Conservation (phyloP, 2,888 invertebrate genomes). For the Apotomis capreana region DNA sequence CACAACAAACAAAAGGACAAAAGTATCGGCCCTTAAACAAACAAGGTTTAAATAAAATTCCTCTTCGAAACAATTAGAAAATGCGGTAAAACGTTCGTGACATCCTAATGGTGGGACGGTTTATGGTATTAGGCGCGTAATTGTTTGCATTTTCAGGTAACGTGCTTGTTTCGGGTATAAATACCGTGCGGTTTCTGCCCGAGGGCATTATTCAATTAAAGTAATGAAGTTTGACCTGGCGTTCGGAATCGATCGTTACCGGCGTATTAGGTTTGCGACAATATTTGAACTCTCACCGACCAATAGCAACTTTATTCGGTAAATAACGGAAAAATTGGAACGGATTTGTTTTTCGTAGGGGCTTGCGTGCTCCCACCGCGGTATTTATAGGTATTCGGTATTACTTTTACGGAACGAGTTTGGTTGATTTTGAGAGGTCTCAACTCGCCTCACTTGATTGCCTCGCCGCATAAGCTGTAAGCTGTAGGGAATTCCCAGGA, state of each 20-base stretch:
- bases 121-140: conserved; percentile 14
- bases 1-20: background rate
- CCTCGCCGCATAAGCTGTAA: too few relatives aligned
- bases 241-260: conserved; percentile 51
- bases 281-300: conserved; percentile 50
- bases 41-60: background rate
- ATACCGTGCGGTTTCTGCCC: conserved; percentile 18
- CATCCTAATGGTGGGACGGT: conserved; percentile 9
- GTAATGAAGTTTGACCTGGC: conserved; percentile 56
- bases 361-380: background rate
- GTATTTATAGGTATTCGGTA: background rate
- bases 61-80: background rate
- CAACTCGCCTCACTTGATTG: too few relatives aligned
- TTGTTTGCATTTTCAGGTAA: conserved; percentile 25
- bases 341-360: conserved; percentile 13
- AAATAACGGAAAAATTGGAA: conserved; percentile 18
- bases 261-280: conserved; percentile 51
- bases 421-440: too few relatives aligned
- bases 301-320: conserved; percentile 30
- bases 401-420: background rate
- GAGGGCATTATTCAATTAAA: conserved; percentile 55
- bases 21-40: background rate
- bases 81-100: background rate
- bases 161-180: conserved; percentile 33
- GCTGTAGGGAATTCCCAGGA: too few relatives aligned